Evolutionary conservation across 2,888 invertebrate species (phyloP).

Genomic region (Volucella inanis): DNA sequence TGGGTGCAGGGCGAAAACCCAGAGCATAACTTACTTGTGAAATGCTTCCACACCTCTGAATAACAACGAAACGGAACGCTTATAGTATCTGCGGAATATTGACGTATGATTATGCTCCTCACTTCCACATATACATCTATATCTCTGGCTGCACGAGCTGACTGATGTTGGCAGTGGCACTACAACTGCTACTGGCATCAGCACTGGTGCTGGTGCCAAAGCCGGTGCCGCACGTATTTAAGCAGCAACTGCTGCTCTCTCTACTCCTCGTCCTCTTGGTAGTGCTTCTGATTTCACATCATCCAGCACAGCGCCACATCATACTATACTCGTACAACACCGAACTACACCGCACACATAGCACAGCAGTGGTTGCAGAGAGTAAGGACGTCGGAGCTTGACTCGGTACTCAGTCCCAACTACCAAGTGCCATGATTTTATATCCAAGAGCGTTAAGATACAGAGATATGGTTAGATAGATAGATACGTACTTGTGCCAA

Average conservation of each 20-base stretch:
- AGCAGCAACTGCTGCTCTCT: slow-evolving; percentile 66
- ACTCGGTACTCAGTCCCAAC: slow-evolving; percentile 73
- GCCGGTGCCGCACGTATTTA: slow-evolving; percentile 69
- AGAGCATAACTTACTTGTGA: slow-evolving; percentile 72
- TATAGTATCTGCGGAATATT: slow-evolving; percentile 74
- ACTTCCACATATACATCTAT: slow-evolving; percentile 68
- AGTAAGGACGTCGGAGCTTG: slow-evolving; percentile 55
- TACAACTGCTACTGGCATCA: slow-evolving; percentile 24
- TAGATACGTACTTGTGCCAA: slow-evolving; percentile 36
- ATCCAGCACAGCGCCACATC: no score
- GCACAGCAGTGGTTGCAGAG: slow-evolving; percentile 1
- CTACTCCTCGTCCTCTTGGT: slow-evolving; percentile 4
- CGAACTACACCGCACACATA: slow-evolving; percentile 17
- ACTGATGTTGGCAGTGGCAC: neutral
- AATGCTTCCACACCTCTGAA: slow-evolving; percentile 75
- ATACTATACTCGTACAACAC: no score
- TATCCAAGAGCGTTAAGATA: slow-evolving; percentile 68
- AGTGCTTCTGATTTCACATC: slow-evolving; percentile 51
- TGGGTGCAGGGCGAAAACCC: slow-evolving; percentile 40
- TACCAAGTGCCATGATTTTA: slow-evolving; percentile 75
- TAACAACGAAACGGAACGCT: slow-evolving; percentile 75
- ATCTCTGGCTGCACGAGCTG: slow-evolving; percentile 62
- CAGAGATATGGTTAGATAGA: slow-evolving; percentile 62
- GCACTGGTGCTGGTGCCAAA: slow-evolving; percentile 16
- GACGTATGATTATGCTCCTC: slow-evolving; percentile 70